These are phyloP conservation scores for Grallaria varia DNA, from an alignment of 2,113 vertebrate genomes.

Conservation along the genomic window DNA sequence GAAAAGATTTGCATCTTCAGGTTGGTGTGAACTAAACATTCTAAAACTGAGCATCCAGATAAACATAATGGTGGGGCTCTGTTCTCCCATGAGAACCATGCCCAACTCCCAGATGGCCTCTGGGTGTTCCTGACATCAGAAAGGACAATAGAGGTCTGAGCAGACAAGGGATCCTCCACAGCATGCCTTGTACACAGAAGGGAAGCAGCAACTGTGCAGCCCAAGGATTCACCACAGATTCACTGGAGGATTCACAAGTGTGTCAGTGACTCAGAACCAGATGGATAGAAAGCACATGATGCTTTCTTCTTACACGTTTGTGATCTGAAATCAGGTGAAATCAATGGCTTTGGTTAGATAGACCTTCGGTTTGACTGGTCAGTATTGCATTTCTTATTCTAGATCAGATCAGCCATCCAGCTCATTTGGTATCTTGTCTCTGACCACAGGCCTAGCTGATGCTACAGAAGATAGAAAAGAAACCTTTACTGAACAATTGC, in stretches of 20 bases:
- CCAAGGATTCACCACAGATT: not conserved
- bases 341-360: not conserved
- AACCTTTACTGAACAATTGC: not conserved
- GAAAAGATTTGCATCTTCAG: not conserved
- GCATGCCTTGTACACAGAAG: not conserved
- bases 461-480: not conserved
- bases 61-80: not conserved
- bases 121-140: not conserved
- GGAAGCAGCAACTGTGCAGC: not conserved
- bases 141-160: fast-evolving
- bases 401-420: not conserved
- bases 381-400: not conserved
- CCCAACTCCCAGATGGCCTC: not conserved
- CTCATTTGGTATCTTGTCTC: not conserved
- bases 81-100: not conserved
- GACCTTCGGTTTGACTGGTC: not conserved
- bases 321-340: not conserved
- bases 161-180: not conserved
- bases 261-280: conserved; percentile 2
- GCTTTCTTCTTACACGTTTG: not conserved
- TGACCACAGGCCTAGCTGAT: not conserved
- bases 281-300: not conserved
- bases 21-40: not conserved
- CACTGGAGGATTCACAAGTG: not conserved
- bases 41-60: not conserved